phyloP scores from a whole-genome alignment of 2,888 invertebrate genomes.

The Subacronicta megacephala region DNA sequence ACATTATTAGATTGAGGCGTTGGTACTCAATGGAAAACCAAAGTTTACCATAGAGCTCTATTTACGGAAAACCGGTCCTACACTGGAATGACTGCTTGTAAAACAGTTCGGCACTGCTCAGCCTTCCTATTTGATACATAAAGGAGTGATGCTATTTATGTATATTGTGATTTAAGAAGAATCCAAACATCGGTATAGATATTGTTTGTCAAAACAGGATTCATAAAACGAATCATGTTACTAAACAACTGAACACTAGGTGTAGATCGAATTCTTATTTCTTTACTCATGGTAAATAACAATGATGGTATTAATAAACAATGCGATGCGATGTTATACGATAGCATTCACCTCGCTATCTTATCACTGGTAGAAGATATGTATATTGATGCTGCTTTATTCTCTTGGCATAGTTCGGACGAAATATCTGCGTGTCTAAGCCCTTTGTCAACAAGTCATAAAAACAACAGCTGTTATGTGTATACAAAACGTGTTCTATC shows the following conservation, averaged over 20 bases:
- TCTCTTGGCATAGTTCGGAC: no score
- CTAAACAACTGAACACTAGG: not conserved
- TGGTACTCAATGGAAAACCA: no score
- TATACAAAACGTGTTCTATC: not conserved
- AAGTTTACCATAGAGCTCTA: no score
- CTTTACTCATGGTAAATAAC: not conserved
- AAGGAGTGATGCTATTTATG: no score
- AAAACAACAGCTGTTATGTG: not conserved
- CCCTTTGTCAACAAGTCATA: not conserved
- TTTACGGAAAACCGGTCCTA: no score
- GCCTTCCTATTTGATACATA: no score
- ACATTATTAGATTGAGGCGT: no score
- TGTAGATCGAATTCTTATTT: not conserved
- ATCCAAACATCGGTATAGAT: no score
- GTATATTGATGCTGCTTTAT: not conserved
- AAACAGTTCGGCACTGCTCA: no score
- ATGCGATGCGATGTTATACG: not conserved
- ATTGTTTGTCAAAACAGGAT: conserved; percentile 1
- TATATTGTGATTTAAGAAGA: no score
- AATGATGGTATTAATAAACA: not conserved
- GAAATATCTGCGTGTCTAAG: no score
- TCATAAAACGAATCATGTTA: not conserved
- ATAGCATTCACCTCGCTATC: conserved; percentile 1
- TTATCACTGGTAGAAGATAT: not conserved
- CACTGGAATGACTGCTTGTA: no score